phyloP scores from a whole-genome alignment of 2,888 invertebrate genomes.

The Serrognathus titanus region DNA sequence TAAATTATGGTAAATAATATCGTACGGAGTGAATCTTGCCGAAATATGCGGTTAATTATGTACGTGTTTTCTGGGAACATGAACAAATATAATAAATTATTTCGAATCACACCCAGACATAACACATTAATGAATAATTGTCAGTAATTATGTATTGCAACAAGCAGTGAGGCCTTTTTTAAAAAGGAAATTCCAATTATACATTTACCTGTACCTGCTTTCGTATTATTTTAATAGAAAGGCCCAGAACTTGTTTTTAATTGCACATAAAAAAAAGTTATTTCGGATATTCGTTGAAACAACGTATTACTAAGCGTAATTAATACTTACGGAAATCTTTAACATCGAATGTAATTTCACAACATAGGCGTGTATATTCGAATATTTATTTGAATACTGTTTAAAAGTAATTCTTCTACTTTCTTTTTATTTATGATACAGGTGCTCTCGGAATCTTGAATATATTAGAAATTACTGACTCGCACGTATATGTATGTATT shows the following conservation, averaged over 20 bases:
- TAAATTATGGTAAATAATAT: background rate
- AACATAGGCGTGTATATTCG: too few species aligned
- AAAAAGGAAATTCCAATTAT: background rate
- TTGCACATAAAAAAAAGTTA: background rate
- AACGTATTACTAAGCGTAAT: too few species aligned
- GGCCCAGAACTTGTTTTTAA: background rate
- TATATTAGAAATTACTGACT: too few species aligned
- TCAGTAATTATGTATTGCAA: background rate
- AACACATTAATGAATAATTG: background rate
- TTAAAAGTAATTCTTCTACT: too few species aligned
- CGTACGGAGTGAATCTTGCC: background rate
- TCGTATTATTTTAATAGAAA: background rate
- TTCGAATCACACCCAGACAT: background rate
- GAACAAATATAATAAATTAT: conserved; percentile 1
- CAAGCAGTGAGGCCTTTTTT: background rate
- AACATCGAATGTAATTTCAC: too few species aligned
- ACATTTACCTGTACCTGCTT: background rate
- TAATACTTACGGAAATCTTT: too few species aligned
- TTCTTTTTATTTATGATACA: too few species aligned
- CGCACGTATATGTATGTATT: too few species aligned
- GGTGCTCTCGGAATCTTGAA: too few species aligned
- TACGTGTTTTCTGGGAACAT: background rate
- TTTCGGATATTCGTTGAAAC: too few species aligned
- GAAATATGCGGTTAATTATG: conserved; percentile 1
- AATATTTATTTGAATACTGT: too few species aligned